Evolutionary conservation across 2,888 invertebrate species (phyloP).

Genomic region (Drosophila crucigera): DNA sequence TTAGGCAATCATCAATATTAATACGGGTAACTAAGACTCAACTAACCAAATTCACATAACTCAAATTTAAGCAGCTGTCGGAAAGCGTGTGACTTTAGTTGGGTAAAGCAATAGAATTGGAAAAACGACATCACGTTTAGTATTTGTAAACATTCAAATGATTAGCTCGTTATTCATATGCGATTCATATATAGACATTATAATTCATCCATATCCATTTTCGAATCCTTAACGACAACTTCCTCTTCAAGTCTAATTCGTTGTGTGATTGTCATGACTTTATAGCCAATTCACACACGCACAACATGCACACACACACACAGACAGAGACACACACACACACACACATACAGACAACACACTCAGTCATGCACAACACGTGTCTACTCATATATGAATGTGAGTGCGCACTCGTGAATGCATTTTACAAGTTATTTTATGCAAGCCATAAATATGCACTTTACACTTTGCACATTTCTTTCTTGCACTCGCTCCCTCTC

Average conservation of each 20-base stretch:
- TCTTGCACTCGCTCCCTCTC: conserved; percentile 2
- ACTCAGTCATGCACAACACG: conserved; percentile 63
- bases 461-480: conserved; percentile 78
- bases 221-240: conserved; percentile 73
- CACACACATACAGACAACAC: conserved; percentile 25
- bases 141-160: conserved; percentile 21
- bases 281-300: conserved; percentile 63
- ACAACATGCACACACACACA: conserved; percentile 27
- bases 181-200: conserved; percentile 32
- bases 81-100: conserved; percentile 17
- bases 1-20: background rate
- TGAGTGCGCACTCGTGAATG: conserved; percentile 70
- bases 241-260: conserved; percentile 67
- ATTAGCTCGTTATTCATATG: conserved; percentile 34
- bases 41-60: background rate
- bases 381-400: conserved; percentile 59
- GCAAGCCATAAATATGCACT: conserved; percentile 82
- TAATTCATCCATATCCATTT: conserved; percentile 48
- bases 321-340: conserved; percentile 6
- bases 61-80: conserved; percentile 4
- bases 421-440: conserved; percentile 80
- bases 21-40: background rate
- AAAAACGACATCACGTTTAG: conserved; percentile 10
- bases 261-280: conserved; percentile 70
- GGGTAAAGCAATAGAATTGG: background rate